Conservation (phyloP, 2,113 vertebrate species). For the Cranoglanis bouderius region DNA sequence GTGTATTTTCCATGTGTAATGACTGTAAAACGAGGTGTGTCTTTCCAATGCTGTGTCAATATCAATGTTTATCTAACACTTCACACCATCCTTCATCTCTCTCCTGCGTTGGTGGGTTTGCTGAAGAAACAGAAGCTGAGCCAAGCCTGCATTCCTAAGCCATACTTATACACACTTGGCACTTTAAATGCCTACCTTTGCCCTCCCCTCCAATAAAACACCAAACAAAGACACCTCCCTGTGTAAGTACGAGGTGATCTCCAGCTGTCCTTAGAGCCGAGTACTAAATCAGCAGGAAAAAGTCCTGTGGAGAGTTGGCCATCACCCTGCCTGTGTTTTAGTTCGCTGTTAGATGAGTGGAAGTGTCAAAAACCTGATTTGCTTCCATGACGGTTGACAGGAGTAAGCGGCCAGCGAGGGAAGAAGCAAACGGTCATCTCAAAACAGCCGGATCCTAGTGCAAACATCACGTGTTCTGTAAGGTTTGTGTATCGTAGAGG, state of each 20-base stretch:
- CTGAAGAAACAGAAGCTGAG: constrained; percentile 39
- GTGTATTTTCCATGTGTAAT: not conserved
- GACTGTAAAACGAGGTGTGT: not conserved
- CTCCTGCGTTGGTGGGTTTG: constrained; percentile 44
- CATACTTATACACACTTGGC: constrained; percentile 45
- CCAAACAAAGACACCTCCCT: constrained; percentile 19
- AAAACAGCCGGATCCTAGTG: constrained; percentile 20
- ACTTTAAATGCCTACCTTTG: constrained; percentile 40
- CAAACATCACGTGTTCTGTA: constrained; percentile 36
- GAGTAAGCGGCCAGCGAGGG: not conserved
- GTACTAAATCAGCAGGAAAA: not conserved
- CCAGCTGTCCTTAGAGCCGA: not conserved
- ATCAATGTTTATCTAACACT: constrained; percentile 59
- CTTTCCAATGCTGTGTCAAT: constrained; percentile 63
- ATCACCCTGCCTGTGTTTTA: not conserved
- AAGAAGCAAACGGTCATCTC: not conserved
- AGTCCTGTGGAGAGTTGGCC: not conserved
- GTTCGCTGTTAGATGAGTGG: not conserved
- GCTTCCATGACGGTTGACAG: not conserved
- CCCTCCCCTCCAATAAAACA: constrained; percentile 30
- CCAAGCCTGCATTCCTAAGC: constrained; percentile 65
- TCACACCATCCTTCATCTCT: constrained; percentile 34
- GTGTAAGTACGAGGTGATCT: constrained; percentile 10
- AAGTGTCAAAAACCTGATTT: not conserved
- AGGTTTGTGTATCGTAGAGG: constrained; percentile 19